Conservation (phyloP, 2,797 vertebrate species). For the Acridotheres tristis region DNA sequence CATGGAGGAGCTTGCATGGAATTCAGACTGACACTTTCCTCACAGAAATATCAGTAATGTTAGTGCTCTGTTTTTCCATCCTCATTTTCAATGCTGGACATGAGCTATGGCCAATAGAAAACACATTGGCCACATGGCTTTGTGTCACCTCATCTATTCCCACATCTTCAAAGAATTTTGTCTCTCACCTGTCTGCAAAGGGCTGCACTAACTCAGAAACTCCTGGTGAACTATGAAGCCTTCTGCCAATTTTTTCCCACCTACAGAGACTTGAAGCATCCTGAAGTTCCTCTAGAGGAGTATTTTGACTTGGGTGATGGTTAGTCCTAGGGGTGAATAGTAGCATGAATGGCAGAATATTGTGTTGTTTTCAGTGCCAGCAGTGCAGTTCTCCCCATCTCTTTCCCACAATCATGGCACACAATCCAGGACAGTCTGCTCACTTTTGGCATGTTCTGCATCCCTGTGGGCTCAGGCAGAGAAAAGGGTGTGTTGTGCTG, state of each 20-base stretch:
- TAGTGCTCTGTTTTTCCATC: not conserved
- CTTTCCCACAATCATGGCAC: not conserved
- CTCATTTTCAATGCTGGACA: not conserved
- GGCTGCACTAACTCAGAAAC: not conserved
- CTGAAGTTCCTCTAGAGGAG: not conserved
- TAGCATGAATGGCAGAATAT: not conserved
- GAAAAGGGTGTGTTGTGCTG: not conserved
- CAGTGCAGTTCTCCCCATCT: not conserved
- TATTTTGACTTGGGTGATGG: not conserved
- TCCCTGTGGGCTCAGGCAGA: not conserved
- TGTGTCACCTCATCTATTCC: rapidly evolving
- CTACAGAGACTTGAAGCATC: not conserved
- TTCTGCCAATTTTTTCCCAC: not conserved
- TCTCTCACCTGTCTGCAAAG: not conserved
- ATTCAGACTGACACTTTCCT: not conserved
- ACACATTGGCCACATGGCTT: not conserved
- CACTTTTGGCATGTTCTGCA: rapidly evolving
- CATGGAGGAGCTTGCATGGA: not conserved
- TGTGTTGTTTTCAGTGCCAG: not conserved
- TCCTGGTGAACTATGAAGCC: not conserved
- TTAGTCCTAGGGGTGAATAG: not conserved
- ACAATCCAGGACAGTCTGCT: not conserved
- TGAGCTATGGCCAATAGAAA: not conserved
- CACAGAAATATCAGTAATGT: not conserved
- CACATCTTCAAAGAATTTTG: not conserved